Evolutionary conservation across 2,888 invertebrate species (phyloP).

Genomic region (Mesorhabditis sp.): DNA sequence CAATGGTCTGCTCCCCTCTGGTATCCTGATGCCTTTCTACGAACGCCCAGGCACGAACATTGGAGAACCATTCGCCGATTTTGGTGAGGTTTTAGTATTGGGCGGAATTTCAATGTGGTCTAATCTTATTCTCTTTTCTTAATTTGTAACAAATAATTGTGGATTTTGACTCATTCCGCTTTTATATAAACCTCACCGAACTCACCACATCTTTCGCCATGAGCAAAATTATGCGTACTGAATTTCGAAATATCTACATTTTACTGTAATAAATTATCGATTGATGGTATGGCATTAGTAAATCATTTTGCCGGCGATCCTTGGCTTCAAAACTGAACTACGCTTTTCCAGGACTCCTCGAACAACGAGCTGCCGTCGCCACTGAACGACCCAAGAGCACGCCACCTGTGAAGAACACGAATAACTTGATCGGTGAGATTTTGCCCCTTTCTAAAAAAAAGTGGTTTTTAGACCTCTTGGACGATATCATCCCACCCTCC

Average conservation of each 20-base stretch:
- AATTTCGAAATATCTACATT: too few relatives aligned
- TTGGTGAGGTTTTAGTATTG: neutral
- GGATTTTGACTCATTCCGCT: too few relatives aligned
- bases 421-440: neutral
- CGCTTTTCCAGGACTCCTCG: neutral
- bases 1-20: conserved; percentile 30
- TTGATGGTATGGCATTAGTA: too few relatives aligned
- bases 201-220: too few relatives aligned
- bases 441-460: neutral
- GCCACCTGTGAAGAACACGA: neutral
- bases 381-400: neutral
- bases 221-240: too few relatives aligned
- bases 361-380: conserved; percentile 2
- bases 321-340: too few relatives aligned
- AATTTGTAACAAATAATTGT: too few relatives aligned
- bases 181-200: too few relatives aligned
- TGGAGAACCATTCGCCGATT: conserved; percentile 13
- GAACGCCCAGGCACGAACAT: conserved; percentile 10
- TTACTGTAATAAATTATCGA: too few relatives aligned
- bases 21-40: conserved; percentile 21
- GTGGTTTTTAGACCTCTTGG: neutral
- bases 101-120: too few relatives aligned
- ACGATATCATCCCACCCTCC: neutral
- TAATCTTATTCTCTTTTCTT: too few relatives aligned
- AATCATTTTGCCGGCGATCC: too few relatives aligned